These are phyloP conservation scores for Diorhabda elongata DNA, from an alignment of 1,140 invertebrate species.

Conservation along the genomic window DNA sequence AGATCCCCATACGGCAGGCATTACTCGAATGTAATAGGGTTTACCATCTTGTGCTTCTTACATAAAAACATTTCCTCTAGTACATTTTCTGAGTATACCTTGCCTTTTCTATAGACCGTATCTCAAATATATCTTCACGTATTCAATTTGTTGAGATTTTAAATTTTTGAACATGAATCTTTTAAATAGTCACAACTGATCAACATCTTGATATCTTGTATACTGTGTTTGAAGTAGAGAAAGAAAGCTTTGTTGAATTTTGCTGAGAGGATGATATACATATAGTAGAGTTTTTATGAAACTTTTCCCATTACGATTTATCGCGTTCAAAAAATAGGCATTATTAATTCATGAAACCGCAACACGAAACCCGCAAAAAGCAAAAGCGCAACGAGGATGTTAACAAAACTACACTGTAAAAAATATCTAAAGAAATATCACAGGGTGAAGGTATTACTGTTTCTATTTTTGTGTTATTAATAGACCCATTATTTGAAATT, in stretches of 20 bases:
- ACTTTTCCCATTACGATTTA: slow-evolving; percentile 15
- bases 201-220: neutral
- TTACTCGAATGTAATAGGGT: too few species aligned
- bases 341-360: slow-evolving; percentile 38
- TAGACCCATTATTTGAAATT: too few species aligned
- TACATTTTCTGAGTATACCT: too few species aligned
- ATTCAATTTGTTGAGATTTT: too few species aligned
- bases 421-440: neutral
- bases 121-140: too few species aligned
- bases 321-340: slow-evolving; percentile 33
- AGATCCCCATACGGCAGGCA: too few species aligned
- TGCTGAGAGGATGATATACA: neutral
- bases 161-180: too few species aligned
- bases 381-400: neutral
- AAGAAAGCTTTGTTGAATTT: neutral
- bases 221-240: neutral
- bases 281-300: neutral
- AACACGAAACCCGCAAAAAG: slow-evolving; percentile 9
- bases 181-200: neutral
- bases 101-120: too few species aligned
- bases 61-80: too few species aligned
- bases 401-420: neutral
- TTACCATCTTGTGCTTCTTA: too few species aligned
- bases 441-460: too few species aligned
- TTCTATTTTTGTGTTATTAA: too few species aligned